These are phyloP conservation scores for Polymixis lichenea DNA, from an alignment of 2,888 invertebrate genomes.

Conservation along the genomic window DNA sequence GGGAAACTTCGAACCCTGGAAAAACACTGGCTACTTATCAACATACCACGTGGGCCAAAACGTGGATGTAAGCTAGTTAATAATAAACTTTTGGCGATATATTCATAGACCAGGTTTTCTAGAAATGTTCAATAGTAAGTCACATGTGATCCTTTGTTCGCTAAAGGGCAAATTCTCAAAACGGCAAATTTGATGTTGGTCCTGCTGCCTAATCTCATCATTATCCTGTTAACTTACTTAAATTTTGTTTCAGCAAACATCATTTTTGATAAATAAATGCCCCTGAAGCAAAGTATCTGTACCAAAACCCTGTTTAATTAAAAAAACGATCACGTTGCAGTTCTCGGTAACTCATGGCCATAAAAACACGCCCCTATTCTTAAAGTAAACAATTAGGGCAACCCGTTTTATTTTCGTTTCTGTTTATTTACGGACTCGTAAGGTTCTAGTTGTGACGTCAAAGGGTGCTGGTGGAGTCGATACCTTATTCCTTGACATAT, in stretches of 20 bases:
- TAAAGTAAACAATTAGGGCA: slow-evolving; percentile 77
- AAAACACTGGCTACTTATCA: no score
- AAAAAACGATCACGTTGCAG: slow-evolving; percentile 45
- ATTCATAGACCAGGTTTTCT: neutral
- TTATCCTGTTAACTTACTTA: neutral
- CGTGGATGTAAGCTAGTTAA: no score
- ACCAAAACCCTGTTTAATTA: slow-evolving; percentile 30
- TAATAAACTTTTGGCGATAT: neutral
- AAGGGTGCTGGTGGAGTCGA: slow-evolving; percentile 51
- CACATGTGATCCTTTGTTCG: no score
- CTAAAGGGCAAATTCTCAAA: no score
- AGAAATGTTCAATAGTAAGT: neutral
- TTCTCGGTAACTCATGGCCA: slow-evolving; percentile 42
- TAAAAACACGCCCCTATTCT: slow-evolving; percentile 67
- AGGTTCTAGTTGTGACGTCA: slow-evolving; percentile 70
- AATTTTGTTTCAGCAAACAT: neutral
- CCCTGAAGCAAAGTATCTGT: slow-evolving; percentile 18
- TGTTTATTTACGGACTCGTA: slow-evolving; percentile 71
- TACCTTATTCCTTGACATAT: slow-evolving; percentile 49
- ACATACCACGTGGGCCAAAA: no score
- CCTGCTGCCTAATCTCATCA: neutral
- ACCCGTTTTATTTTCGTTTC: slow-evolving; percentile 74
- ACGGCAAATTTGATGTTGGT: no score
- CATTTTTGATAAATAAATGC: neutral
- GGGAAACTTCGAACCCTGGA: no score